Evolutionary conservation across 2,888 invertebrate genomes (phyloP), one percentile per base, ranked within the genome.

Genomic region (Apodemia zela): DNA sequence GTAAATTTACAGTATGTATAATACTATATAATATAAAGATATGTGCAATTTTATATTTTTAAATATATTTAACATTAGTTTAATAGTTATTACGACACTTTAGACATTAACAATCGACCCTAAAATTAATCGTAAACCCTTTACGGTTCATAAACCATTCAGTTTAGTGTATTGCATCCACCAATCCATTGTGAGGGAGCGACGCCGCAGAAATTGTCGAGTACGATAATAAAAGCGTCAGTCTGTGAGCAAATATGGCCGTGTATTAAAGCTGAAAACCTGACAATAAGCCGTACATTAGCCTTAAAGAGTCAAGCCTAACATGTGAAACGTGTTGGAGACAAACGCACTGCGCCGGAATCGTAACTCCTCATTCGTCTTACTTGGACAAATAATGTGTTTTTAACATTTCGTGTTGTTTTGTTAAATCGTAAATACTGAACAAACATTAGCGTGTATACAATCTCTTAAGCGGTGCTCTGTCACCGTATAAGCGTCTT

Each of bases 371-470:
- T 81, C 89, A 90, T 91, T 91, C 88, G 91, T 91, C 90, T 84
- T 91, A 90, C 80, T 82, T 78, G 84, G 83, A 84, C 90, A 89
- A 89, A 89, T 89, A 89, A 89, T 89, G 89, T 90, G 91, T 90
- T 90, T 90, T 91, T 89, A 90, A 91, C 90, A 88, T 90, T 88
- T 89, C 89, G 82, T 87, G 88, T 89, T 90, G 91, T 91, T 91
- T 91, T 89, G 91, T 90, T 88, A 87, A 87, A 90, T 90, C 90
- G 89, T 91, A 91, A 90, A 91, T 85, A 87, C 88, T 88, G 87
- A 78, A 79, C 86, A 90, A 90, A 90, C 82, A 89, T 80, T 79
- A 77, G 77, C 71, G 65, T 65, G 69, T 71, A 72, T 72, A 77
- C 73, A 79, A 76, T 79, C 77, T 81, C 79, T 79, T 78, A 79